Evolutionary conservation across 2,888 invertebrate genomes (phyloP).

Genomic region (Syrista parreyssii): DNA sequence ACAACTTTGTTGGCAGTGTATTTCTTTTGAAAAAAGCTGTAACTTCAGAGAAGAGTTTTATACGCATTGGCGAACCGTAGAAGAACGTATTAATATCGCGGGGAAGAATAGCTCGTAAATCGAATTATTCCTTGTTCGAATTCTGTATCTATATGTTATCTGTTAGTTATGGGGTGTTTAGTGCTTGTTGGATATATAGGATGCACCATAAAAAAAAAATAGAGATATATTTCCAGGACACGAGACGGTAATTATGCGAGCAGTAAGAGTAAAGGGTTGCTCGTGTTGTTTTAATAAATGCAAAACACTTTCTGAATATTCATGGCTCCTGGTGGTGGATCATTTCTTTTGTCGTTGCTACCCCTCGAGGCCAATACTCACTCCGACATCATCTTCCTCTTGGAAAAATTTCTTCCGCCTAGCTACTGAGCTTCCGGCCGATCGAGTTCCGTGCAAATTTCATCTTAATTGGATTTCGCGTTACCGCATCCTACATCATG

Average conservation of each 20-base stretch:
- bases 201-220: conserved; percentile 30
- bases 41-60: background rate
- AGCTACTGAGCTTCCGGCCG: background rate
- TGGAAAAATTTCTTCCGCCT: conserved; percentile 20
- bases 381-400: conserved; percentile 10
- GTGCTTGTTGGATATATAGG: conserved; percentile 20
- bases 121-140: background rate
- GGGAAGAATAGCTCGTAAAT: background rate
- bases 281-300: conserved; percentile 60
- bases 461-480: background rate
- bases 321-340: conserved; percentile 45
- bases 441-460: background rate
- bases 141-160: background rate
- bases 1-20: background rate
- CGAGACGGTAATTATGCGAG: conserved; percentile 54
- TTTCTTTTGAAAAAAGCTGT: background rate
- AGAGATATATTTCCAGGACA: conserved; percentile 28
- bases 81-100: background rate
- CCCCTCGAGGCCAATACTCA: conserved; percentile 2
- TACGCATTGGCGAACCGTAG: background rate
- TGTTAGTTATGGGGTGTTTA: background rate
- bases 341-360: conserved; percentile 55
- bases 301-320: conserved; percentile 57
- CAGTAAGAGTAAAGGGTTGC: conserved; percentile 49
- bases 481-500: background rate